Evolutionary conservation across 2,113 vertebrate species (phyloP).

Genomic region (Furnarius figulus): DNA sequence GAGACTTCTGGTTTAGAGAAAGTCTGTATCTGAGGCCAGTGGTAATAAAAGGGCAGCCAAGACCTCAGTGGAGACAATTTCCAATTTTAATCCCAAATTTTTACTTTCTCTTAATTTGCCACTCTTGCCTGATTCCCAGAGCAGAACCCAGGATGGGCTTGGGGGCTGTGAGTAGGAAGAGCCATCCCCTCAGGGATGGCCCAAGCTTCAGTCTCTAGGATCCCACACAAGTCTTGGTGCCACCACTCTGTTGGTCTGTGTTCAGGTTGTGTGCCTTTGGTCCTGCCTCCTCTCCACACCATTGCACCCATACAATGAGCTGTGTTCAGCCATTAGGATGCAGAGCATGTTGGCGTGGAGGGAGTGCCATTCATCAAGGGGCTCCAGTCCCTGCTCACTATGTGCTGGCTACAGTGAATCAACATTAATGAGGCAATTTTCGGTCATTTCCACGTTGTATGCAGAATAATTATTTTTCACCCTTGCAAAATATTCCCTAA

Average conservation of each 20-base stretch:
- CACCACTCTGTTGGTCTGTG: neutral
- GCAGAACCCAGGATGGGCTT: neutral
- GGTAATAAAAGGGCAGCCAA: neutral
- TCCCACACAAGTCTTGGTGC: neutral
- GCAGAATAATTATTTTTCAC: constrained; percentile 3
- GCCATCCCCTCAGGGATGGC: neutral
- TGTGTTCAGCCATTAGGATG: neutral
- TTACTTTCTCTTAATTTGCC: neutral
- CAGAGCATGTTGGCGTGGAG: accelerated
- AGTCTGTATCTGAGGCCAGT: neutral
- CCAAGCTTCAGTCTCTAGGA: neutral
- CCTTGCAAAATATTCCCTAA: constrained; percentile 31
- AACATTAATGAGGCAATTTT: constrained; percentile 47
- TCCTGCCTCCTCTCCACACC: neutral
- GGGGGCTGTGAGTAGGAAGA: neutral
- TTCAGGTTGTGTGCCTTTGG: neutral
- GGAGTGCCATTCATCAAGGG: neutral
- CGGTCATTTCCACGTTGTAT: constrained; percentile 28
- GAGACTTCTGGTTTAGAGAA: neutral
- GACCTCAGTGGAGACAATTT: neutral
- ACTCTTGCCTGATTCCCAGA: neutral
- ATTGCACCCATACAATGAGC: neutral
- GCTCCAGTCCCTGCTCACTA: neutral
- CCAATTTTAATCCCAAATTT: neutral
- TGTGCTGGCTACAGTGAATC: neutral